Evolutionary conservation across 2,113 vertebrate species (phyloP), one percentile per base, ranked within the genome.

Genomic region (Hassar affinis): DNA sequence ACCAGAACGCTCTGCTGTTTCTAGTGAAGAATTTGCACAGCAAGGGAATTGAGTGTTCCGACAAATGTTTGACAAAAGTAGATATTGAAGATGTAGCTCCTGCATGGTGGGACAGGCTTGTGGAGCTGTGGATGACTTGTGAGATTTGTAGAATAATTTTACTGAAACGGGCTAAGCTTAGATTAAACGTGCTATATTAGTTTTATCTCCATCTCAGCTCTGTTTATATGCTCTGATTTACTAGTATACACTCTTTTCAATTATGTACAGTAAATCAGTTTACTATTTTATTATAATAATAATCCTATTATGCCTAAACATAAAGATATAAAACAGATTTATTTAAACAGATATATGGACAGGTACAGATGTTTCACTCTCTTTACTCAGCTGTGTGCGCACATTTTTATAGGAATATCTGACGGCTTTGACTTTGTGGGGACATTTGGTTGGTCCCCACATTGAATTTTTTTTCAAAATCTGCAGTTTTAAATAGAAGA

Each of bases 381-480:
- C 77, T 86, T 85, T 85, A 83, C 45, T 83, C 84, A 85, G 81
- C 78, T 83, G 72, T 49, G 17, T 69, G 66, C 8, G 38, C 38
- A 42, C 45, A 9, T 25, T 45, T 45, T 45, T 25, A 69, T 25
- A 45, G 66, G 35, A 69, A 25, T n/a, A 45, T 25, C 66, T 45
- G 20, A 27, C 69, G 47, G 3, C 42, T 42, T 45, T 69, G 11
- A 68, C 2, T 8, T 38, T 22, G 17, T 68, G 33, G 18, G 20
- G 38, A 66, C 8, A 69, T 69, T 42, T 71, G 38, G 7, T 68
- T 68, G 56, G 25, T 59, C 57, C 57, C 57, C 61, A 62, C 5
- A 62, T 15, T 12, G 61, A 62, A 42, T 42, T 42, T 42, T 42
- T 42, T 64, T 17, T 6, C 27, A 17, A 15, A 64, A 64, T 64